These are phyloP conservation scores for Miniopterus natalensis DNA, from an alignment of 2,113 vertebrate genomes.

Conservation along the genomic window DNA sequence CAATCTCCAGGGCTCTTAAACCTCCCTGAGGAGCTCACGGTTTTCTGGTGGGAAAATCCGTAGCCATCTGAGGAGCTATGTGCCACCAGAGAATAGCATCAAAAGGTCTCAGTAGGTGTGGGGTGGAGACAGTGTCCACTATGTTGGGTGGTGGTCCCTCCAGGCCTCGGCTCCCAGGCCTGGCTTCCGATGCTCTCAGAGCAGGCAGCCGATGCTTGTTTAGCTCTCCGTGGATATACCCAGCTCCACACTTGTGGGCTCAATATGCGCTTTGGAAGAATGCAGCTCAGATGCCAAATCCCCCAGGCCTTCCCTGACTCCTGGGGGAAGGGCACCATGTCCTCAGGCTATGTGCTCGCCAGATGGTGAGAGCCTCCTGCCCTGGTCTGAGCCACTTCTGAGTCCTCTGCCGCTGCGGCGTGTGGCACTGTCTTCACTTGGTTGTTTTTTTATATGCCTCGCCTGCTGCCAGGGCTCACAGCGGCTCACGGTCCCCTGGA, in stretches of 20 bases:
- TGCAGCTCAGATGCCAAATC: background rate
- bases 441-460: background rate
- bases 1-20: background rate
- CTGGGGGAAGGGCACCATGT: background rate
- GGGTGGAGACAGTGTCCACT: no score
- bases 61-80: background rate
- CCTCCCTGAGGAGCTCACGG: background rate
- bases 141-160: fast-evolving
- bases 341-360: background rate
- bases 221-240: background rate
- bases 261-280: background rate
- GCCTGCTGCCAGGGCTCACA: background rate
- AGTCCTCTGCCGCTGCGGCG: background rate
- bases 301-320: no score
- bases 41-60: background rate
- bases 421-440: background rate
- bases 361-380: background rate
- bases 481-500: background rate
- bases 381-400: background rate
- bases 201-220: fast-evolving
- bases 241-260: background rate
- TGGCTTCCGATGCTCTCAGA: background rate
- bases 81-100: no score
- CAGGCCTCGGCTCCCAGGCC: no score
- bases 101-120: background rate